Percentiles rank a stretch among this genome's conserved stretches.
phyloP scores from a whole-genome alignment of 2,113 vertebrate genomes.

The Dipodomys stephensi region DNA sequence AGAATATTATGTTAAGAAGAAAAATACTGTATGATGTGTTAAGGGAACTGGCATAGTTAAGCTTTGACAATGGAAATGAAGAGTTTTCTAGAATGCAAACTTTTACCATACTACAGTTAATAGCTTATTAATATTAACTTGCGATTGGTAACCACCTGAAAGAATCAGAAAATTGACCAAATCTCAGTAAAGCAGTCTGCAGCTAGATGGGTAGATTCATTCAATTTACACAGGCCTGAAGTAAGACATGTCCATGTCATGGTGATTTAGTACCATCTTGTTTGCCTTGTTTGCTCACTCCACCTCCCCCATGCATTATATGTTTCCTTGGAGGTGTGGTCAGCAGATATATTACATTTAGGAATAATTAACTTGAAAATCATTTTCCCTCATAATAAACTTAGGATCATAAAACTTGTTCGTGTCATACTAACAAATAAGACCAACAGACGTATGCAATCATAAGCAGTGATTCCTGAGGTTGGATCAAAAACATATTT shows the following conservation, averaged over 20 bases:
- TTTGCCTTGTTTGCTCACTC: neutral
- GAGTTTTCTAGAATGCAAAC: neutral
- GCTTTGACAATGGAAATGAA: neutral
- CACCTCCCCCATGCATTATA: neutral
- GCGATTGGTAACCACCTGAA: neutral
- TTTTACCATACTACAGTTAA: neutral
- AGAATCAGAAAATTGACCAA: neutral
- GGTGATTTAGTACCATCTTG: neutral
- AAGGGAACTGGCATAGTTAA: neutral
- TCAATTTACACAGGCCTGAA: neutral
- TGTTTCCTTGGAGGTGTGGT: neutral
- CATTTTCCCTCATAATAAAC: neutral
- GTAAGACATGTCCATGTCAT: neutral
- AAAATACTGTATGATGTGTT: neutral
- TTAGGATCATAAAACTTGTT: neutral
- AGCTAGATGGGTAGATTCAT: neutral
- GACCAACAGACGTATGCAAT: neutral
- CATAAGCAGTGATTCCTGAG: neutral
- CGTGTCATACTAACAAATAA: slow-evolving; percentile 13
- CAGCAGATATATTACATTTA: neutral
- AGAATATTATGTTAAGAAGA: no score
- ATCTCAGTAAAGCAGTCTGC: neutral
- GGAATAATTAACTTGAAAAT: slow-evolving; percentile 13
- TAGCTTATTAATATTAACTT: neutral
- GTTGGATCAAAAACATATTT: neutral